phyloP scores from a whole-genome alignment of 2,888 invertebrate genomes.

The Anorthoa munda region DNA sequence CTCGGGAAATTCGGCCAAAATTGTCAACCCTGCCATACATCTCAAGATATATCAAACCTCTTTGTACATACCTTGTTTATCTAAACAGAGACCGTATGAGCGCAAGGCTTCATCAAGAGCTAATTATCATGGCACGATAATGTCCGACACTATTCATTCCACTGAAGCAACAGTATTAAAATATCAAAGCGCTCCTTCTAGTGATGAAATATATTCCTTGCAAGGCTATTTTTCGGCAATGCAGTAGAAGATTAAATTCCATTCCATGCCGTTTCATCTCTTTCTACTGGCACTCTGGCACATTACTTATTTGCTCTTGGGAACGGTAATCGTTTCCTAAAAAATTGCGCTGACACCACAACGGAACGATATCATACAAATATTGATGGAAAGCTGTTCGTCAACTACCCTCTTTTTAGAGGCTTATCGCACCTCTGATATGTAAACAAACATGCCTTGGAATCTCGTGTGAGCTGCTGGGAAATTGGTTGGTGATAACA shows the following conservation, averaged over 20 bases:
- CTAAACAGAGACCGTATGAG: not conserved
- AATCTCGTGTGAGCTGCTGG: conserved; percentile 17
- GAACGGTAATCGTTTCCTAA: conserved; percentile 33
- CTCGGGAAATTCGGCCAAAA: not conserved
- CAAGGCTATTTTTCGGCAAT: conserved; percentile 41
- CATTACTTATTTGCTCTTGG: conserved; percentile 34
- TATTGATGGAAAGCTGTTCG: conserved; percentile 30
- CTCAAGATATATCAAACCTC: conserved; percentile 4
- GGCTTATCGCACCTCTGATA: conserved; percentile 13
- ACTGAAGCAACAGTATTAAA: conserved; percentile 20
- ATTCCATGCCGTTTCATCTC: conserved; percentile 23
- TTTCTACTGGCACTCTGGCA: conserved; percentile 11
- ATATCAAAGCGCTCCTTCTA: conserved; percentile 20
- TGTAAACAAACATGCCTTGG: conserved; percentile 26
- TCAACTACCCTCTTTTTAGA: conserved; percentile 6
- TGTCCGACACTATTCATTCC: conserved; percentile 9
- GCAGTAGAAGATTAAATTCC: conserved; percentile 44
- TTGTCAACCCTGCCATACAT: not conserved
- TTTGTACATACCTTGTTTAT: conserved; percentile 4
- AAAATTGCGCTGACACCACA: conserved; percentile 35
- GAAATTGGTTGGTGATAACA: not conserved
- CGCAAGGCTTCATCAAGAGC: not conserved
- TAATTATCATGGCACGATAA: conserved; percentile 18
- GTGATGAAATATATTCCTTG: conserved; percentile 17
- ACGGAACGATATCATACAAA: conserved; percentile 19